Conservation (phyloP, 2,888 invertebrate genomes). For the Agriopis leucophaearia region DNA sequence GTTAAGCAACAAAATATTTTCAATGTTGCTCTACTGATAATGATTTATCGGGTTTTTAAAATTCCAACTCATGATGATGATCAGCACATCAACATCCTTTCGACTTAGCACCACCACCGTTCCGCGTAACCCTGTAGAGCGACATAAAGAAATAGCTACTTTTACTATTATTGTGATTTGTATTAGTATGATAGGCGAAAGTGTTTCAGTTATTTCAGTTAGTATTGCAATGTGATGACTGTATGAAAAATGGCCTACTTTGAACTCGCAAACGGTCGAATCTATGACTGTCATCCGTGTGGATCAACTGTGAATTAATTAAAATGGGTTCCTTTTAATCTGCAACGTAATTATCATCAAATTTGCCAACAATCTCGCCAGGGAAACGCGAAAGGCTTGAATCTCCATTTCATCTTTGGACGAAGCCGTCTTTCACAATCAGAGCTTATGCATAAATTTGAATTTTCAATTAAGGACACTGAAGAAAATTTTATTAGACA, state of each 20-base stretch:
- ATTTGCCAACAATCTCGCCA: slow-evolving; percentile 71
- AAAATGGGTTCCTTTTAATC: slow-evolving; percentile 66
- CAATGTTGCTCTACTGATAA: too few species aligned
- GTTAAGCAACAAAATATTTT: too few species aligned
- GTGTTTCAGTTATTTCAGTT: too few species aligned
- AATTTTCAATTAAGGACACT: slow-evolving; percentile 86
- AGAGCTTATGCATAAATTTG: slow-evolving; percentile 87
- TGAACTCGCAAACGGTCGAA: background rate
- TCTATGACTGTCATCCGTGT: slow-evolving; percentile 45
- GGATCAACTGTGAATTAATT: slow-evolving; percentile 65
- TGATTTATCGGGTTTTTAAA: too few species aligned
- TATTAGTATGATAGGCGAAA: too few species aligned
- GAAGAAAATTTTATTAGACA: slow-evolving; percentile 85
- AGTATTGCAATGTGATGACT: background rate
- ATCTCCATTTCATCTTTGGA: slow-evolving; percentile 67
- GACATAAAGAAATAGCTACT: too few species aligned
- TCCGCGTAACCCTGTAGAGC: too few species aligned
- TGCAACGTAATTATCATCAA: slow-evolving; percentile 73
- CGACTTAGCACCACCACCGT: too few species aligned
- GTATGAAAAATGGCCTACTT: background rate
- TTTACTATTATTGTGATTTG: too few species aligned
- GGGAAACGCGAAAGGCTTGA: slow-evolving; percentile 64
- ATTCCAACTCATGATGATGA: too few species aligned
- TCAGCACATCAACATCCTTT: too few species aligned
- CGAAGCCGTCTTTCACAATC: slow-evolving; percentile 75